A percentile compares a stretch with the other conserved stretches of the same genome.
Evolutionary conservation across 2,888 invertebrate species (phyloP).

Genomic region (Subacronicta megacephala): DNA sequence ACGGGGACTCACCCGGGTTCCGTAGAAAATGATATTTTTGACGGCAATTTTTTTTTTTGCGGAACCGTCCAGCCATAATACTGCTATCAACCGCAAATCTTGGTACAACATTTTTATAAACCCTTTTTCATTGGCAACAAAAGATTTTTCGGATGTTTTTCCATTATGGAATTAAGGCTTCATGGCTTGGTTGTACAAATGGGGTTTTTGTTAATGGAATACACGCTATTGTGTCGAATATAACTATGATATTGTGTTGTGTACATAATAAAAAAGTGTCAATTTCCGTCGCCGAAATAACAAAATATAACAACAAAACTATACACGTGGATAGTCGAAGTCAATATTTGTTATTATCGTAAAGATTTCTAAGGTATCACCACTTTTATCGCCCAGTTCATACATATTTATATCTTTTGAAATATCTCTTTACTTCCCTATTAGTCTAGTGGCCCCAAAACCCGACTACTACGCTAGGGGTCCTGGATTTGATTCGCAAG

Average conservation of each 20-base stretch:
- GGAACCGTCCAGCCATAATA: conserved; percentile 28
- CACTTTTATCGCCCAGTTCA: too few relatives aligned
- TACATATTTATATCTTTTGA: too few relatives aligned
- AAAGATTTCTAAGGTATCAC: too few relatives aligned
- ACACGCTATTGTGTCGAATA: not conserved
- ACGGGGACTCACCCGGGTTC: conserved; percentile 56
- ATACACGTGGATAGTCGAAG: too few relatives aligned
- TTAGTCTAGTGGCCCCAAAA: too few relatives aligned
- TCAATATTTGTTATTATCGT: too few relatives aligned
- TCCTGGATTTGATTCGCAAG: too few relatives aligned
- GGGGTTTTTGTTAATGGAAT: conserved; percentile 24
- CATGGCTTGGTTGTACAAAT: conserved; percentile 4
- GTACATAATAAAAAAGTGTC: not conserved
- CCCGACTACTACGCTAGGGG: too few relatives aligned
- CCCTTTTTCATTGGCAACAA: conserved; percentile 6
- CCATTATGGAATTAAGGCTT: conserved; percentile 21
- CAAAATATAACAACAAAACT: too few relatives aligned
- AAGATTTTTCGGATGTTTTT: conserved; percentile 17
- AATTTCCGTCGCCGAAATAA: too few relatives aligned
- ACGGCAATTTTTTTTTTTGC: conserved; percentile 53
- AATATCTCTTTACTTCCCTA: too few relatives aligned
- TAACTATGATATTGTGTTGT: conserved; percentile 1
- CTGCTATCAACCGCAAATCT: conserved; percentile 32
- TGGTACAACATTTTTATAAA: conserved; percentile 23
- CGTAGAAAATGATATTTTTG: conserved; percentile 60